phyloP scores from a whole-genome alignment of 1,140 invertebrate species.

The Trichonephila clavata region DNA sequence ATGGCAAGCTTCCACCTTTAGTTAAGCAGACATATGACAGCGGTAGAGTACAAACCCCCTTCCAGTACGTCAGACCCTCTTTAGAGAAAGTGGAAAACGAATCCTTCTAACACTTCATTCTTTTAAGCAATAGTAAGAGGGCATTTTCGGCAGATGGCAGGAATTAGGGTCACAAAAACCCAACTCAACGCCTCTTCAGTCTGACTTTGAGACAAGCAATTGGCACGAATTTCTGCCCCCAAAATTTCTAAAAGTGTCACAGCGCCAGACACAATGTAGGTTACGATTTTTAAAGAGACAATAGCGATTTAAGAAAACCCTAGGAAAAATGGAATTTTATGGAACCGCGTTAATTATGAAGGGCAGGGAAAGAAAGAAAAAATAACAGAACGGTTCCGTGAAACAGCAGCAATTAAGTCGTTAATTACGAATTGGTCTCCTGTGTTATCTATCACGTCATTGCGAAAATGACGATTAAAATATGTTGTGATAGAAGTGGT shows the following conservation, averaged over 20 bases:
- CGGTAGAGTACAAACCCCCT: neutral
- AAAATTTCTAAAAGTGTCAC: conserved; percentile 70
- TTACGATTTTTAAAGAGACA: conserved; percentile 57
- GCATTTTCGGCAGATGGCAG: conserved; percentile 56
- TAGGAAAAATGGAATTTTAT: conserved; percentile 37
- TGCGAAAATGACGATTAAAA: conserved; percentile 60
- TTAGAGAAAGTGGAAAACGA: neutral
- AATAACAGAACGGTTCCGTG: conserved; percentile 28
- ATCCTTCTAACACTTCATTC: neutral
- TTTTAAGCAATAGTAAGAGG: conserved; percentile 15
- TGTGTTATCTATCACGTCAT: conserved; percentile 51
- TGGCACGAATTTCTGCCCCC: conserved; percentile 71
- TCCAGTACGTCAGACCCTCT: neutral
- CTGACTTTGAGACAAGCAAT: conserved; percentile 69
- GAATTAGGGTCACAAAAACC: conserved; percentile 71
- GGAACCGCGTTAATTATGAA: conserved; percentile 51
- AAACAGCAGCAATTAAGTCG: conserved; percentile 62
- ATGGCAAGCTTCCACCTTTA: neutral
- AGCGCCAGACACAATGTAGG: conserved; percentile 65
- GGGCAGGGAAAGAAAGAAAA: neutral
- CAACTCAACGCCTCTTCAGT: conserved; percentile 71
- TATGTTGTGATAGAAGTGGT: conserved; percentile 28
- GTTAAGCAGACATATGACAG: neutral
- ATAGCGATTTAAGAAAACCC: conserved; percentile 14
- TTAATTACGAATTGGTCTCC: conserved; percentile 59